Conservation (phyloP, 2,113 vertebrate species). For the Colaptes auratus region DNA sequence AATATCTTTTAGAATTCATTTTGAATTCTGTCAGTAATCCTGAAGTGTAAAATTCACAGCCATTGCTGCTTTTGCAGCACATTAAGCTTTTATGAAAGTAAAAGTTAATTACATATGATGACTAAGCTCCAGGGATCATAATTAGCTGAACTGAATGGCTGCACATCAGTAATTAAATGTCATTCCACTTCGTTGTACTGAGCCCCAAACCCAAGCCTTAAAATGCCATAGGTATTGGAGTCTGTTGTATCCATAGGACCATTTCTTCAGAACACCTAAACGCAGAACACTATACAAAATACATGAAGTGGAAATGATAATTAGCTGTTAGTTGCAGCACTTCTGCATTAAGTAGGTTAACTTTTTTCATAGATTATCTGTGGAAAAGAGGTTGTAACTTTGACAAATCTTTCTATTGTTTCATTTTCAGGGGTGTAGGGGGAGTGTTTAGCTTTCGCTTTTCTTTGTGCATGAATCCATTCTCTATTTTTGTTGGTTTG, state of each 20-base stretch:
- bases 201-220: constrained; percentile 76
- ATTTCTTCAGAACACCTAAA: constrained; percentile 27
- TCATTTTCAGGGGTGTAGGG: not conserved
- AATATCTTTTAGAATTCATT: constrained; percentile 75
- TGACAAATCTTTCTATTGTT: not conserved
- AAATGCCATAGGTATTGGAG: constrained; percentile 75
- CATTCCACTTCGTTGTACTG: constrained; percentile 86
- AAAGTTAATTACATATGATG: constrained; percentile 94
- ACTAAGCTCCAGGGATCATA: constrained; percentile 90
- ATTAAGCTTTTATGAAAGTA: constrained; percentile 92
- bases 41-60: constrained; percentile 74
- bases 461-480: not conserved
- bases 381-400: not conserved
- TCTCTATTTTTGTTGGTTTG: too few species aligned
- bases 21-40: constrained; percentile 80
- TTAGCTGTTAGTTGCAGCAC: not conserved
- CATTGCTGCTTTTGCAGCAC: constrained; percentile 69
- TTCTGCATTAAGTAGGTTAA: not conserved
- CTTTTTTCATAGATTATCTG: not conserved
- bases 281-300: not conserved
- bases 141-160: constrained; percentile 89
- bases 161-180: constrained; percentile 93
- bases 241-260: constrained; percentile 61
- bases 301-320: constrained; percentile 5
- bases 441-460: not conserved